Percentiles rank a stretch among this genome's conserved stretches.
These are phyloP conservation scores for Choloepus didactylus DNA, from an alignment of 2,797 vertebrate species.

Conservation along the genomic window DNA sequence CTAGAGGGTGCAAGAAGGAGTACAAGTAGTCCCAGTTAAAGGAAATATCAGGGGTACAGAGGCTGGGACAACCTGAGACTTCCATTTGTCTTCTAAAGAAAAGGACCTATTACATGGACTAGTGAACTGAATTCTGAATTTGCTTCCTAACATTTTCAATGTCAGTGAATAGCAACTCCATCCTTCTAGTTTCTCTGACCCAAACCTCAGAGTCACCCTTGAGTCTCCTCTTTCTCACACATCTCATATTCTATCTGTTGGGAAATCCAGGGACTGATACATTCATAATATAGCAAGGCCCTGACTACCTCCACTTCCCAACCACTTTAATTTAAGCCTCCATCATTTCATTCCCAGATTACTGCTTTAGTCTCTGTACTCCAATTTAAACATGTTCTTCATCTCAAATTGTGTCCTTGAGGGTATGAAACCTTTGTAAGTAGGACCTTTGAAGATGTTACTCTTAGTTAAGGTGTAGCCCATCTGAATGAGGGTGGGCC, in stretches of 20 bases:
- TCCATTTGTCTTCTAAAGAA: slow-evolving; percentile 5
- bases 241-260: neutral
- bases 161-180: neutral
- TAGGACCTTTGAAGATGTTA: too few species aligned
- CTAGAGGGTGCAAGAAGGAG: too few species aligned
- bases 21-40: neutral
- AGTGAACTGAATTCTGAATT: neutral
- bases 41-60: neutral
- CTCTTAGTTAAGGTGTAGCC: too few species aligned
- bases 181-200: neutral
- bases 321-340: neutral
- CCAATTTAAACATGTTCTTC: too few species aligned
- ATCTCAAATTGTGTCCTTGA: too few species aligned
- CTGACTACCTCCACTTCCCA: neutral
- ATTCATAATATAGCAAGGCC: neutral
- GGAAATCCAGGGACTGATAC: neutral
- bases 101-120: neutral
- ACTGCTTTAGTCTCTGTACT: neutral
- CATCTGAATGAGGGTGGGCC: too few species aligned
- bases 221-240: neutral
- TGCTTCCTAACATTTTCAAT: neutral
- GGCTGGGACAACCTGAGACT: neutral
- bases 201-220: neutral
- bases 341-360: neutral
- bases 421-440: too few species aligned